Evolutionary conservation across 2,888 invertebrate genomes (phyloP).

Genomic region (Neria commutata): DNA sequence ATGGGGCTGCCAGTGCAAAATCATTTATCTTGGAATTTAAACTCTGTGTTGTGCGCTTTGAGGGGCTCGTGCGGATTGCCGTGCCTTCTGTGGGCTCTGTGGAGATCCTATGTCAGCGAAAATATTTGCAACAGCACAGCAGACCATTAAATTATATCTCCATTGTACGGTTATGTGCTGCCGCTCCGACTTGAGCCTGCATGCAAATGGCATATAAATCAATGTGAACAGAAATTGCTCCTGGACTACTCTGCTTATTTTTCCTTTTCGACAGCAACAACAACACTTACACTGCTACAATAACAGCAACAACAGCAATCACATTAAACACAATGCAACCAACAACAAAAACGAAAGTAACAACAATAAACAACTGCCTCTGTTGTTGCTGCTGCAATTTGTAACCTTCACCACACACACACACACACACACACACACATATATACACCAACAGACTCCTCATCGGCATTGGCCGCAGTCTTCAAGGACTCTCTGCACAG

Average conservation of each 20-base stretch:
- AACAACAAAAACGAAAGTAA: background rate
- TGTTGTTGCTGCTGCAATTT: background rate
- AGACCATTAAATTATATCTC: background rate
- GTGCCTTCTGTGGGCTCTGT: too few species aligned
- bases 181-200: background rate
- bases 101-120: too few species aligned
- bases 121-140: background rate
- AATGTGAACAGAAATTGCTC: constrained; percentile 2
- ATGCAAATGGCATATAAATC: background rate
- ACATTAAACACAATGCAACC: background rate
- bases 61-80: too few species aligned
- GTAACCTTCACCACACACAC: background rate
- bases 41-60: background rate
- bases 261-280: background rate
- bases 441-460: background rate
- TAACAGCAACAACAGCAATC: background rate
- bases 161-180: background rate
- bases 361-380: background rate
- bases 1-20: background rate
- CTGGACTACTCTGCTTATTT: background rate
- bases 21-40: background rate
- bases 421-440: too few species aligned
- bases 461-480: background rate
- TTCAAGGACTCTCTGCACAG: background rate
- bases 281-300: too few species aligned